These are phyloP conservation scores for Agriopis aurantiaria DNA, from an alignment of 2,888 invertebrate genomes.

Conservation along the genomic window DNA sequence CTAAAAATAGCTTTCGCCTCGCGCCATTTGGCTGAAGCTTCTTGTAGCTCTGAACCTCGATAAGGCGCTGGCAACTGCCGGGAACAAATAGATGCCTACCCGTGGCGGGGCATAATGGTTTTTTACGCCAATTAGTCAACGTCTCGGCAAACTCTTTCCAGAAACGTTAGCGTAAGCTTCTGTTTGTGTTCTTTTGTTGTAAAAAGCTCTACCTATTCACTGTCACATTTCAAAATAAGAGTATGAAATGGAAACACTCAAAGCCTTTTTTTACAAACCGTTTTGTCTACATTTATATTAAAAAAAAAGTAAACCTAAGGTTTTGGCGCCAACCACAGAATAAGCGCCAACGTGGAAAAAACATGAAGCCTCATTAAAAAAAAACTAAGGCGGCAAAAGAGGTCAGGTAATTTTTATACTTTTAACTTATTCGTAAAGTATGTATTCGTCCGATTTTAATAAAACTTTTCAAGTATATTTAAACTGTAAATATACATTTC, in stretches of 20 bases:
- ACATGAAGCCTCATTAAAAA: no score
- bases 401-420: no score
- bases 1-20: conserved; percentile 41
- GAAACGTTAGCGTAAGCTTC: conserved; percentile 23
- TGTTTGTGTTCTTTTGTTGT: conserved; percentile 25
- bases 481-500: no score
- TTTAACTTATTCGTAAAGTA: no score
- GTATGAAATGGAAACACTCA: neutral
- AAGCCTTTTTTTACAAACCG: neutral
- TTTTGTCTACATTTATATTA: neutral
- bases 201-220: neutral
- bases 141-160: conserved; percentile 25
- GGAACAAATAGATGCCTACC: conserved; percentile 37
- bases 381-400: no score
- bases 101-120: conserved; percentile 45
- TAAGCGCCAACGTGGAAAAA: no score
- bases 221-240: conserved; percentile 4
- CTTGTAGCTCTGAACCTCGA: conserved; percentile 36
- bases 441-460: no score
- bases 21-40: conserved; percentile 52
- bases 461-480: no score
- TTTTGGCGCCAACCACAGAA: no score
- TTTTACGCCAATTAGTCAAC: conserved; percentile 49
- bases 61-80: conserved; percentile 28
- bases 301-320: no score